A percentile compares a stretch with the other conserved stretches of the same genome.
Evolutionary conservation across 2,113 vertebrate species (phyloP).

Genomic region (Macquaria ambigua): DNA sequence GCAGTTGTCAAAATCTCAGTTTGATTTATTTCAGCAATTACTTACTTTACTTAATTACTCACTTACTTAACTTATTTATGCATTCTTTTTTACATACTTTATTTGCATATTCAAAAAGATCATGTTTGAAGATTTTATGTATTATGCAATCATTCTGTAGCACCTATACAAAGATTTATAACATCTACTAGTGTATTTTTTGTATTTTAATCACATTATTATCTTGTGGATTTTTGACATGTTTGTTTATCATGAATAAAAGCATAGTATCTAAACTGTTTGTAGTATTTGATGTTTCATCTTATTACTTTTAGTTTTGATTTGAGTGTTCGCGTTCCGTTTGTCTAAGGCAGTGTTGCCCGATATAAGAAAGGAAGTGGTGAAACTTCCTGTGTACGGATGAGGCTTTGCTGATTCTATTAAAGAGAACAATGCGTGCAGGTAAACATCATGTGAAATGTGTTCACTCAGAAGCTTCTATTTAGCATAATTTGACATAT

Average conservation of each 20-base stretch:
- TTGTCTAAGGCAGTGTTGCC: not conserved
- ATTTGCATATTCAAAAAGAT: not conserved
- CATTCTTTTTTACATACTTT: not conserved
- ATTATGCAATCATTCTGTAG: not conserved
- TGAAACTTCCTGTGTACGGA: conserved; percentile 78
- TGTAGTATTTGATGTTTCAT: not conserved
- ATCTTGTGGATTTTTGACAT: not conserved
- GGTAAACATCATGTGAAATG: not conserved
- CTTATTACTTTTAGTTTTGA: conserved; percentile 1
- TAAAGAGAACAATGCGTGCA: conserved; percentile 16
- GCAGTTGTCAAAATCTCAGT: not conserved
- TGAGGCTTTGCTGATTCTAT: conserved; percentile 29
- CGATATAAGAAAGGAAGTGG: conserved; percentile 68
- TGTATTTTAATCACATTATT: not conserved
- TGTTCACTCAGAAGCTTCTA: conserved; percentile 18
- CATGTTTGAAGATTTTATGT: not conserved
- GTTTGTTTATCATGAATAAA: conserved; percentile 39
- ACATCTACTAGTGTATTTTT: not conserved
- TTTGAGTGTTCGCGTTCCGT: not conserved
- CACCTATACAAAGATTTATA: not conserved
- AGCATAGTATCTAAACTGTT: not conserved
- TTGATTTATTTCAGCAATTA: not conserved
- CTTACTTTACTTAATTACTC: not conserved
- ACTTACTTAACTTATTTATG: not conserved
- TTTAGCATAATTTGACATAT: conserved; percentile 35